These are phyloP conservation scores for Orthosia incerta DNA, from an alignment of 2,888 invertebrate genomes.

Conservation along the genomic window DNA sequence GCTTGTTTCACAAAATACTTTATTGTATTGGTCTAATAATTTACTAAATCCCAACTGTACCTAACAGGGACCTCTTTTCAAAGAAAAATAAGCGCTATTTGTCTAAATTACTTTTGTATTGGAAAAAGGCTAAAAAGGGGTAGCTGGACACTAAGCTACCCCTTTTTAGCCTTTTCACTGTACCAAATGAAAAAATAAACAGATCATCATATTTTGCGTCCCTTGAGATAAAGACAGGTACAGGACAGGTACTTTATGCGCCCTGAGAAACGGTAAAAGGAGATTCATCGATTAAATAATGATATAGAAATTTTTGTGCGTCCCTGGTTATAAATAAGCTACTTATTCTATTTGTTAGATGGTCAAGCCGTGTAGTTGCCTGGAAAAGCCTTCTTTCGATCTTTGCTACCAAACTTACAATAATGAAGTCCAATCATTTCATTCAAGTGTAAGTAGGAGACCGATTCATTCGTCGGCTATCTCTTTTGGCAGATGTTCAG, in stretches of 20 bases:
- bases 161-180: constrained; percentile 24
- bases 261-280: neutral
- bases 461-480: neutral
- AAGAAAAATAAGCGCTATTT: constrained; percentile 38
- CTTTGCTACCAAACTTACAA: neutral
- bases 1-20: neutral
- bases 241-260: constrained; percentile 11
- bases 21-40: constrained; percentile 12
- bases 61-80: constrained; percentile 2
- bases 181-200: constrained; percentile 37
- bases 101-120: constrained; percentile 42
- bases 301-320: neutral
- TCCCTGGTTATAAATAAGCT: neutral
- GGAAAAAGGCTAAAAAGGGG: constrained; percentile 17
- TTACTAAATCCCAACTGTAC: neutral
- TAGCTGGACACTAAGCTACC: no score
- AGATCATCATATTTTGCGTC: constrained; percentile 42
- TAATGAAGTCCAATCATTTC: neutral
- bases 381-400: neutral
- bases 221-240: constrained; percentile 13
- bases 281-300: constrained; percentile 13
- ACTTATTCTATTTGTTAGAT: neutral
- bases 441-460: no score
- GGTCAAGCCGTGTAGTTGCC: neutral
- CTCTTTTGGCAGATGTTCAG: neutral